Evolutionary conservation across 2,797 vertebrate genomes (phyloP), one percentile per base, ranked within the genome.

Genomic region (Myotis myotis): DNA sequence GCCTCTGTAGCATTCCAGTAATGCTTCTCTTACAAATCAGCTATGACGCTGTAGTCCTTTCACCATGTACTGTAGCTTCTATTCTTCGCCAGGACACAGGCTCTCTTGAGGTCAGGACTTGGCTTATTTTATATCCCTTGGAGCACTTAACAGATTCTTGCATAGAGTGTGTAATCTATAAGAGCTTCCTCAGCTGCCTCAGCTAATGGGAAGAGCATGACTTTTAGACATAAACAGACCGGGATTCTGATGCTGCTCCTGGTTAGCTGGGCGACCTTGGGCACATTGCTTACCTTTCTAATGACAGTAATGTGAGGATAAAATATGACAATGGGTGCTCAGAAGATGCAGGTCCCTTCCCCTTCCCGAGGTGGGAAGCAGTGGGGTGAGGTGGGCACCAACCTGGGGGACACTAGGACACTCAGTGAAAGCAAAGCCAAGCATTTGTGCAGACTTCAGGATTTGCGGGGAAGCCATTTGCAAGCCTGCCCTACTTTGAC

Each of bases 341-440:
- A 10, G 8, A 72, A 64, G 64, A 12, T 44, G 6, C 0, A 1
- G 33, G 13, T 25, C 33, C 44, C 57, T 7, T 75, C 36, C 64
- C n/a, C n/a, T 64, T 64, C 38, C 44, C 22, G 79, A 49, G 41
- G 38, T 23, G 22, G 38, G 41, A 33, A 44, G 44, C 51, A 74
- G n/a, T 19, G 17, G 49, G 57, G 28, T 16, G 3, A 41, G 47
- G 2, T n/a, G 44, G 68, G n/a, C 44, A 38, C 16, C 68, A 75
- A 3, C 0, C 0, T 41, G 28, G n/a, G 25, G 41, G 33, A 57
- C 16, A 28, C 23, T 7, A 44, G 64, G 49, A 33, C 15, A 60
- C 12, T 19, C 30, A 23, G 16, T 47, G n/a, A 66, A 62, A 76
- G 60, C 74, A 84, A 47, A 79, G 51, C 41, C 57, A 51, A 38